Base-by-base conservation (phyloP, 1,140 invertebrate species). In the Lepidurus arcticus region DNA sequence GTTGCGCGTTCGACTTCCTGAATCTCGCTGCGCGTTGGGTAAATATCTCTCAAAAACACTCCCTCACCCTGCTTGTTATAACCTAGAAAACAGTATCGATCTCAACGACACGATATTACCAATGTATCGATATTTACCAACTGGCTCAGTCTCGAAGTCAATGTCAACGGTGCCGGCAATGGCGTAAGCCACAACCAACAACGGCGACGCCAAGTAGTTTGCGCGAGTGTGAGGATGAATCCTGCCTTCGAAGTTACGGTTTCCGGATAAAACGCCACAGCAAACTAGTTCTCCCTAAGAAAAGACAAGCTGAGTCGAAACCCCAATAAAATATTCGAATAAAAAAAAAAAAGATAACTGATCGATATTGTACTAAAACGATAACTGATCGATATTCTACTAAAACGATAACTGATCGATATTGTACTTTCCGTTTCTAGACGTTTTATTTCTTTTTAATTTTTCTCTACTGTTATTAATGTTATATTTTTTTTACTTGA, bases 171-270 rank as follows among this genome's bases (percentile, higher is more conserved):
- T 93, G 34, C 97, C 97, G 77, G 96, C 96, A 42, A 99, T 90
- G 0, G 97, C 96, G 84, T 98, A 99, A 0, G 97, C 97, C 81
- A 99, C 97, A 24, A 98, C 97, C 10, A 99, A 85, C 7, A 97
- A 89, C 0, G 97, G 97, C 11, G 95, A 97, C 0, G 97, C 97
- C 75, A 99, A 87, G 83, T 98, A 99, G 86, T 99, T 99, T 24
- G 97, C 97, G 44, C 96, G 86, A 0, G 97, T 98, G 83, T 95
- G 92, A 0, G 97, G 96, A 86, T 99, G 97, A 83, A 99, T 96
- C 77, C 97, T 88, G 16, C 97, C 97, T 86, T 99, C 97, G 85
- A 99, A 99, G 85, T 99, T 99, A 1, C 97, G 87, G 84, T 99
- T 99, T 1, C 97, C 97, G 0, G 96, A 98, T 0, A 99, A 86